Percentiles rank a stretch among this genome's conserved stretches.
phyloP scores from a whole-genome alignment of 2,113 vertebrate species.

The Tragelaphus imberbis region DNA sequence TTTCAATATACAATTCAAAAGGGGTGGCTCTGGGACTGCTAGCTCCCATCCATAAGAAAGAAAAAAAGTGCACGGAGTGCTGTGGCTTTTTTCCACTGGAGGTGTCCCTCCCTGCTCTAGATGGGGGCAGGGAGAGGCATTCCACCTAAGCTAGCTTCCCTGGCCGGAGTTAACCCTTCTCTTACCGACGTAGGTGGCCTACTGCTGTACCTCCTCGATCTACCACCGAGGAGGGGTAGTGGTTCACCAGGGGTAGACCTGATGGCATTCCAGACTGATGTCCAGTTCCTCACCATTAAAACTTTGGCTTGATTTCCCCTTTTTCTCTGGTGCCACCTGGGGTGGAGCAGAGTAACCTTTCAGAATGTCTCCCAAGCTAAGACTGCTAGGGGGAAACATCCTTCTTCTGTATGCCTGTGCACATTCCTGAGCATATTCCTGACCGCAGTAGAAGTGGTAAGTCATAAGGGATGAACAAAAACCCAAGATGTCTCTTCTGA shows the following conservation, averaged over 20 bases:
- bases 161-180: accelerated
- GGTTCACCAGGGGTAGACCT: background rate
- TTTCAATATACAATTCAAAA: background rate
- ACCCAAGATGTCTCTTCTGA: background rate
- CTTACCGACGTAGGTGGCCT: background rate
- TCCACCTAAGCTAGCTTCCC: background rate
- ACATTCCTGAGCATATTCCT: background rate
- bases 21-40: background rate
- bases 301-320: background rate
- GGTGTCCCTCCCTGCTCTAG: background rate
- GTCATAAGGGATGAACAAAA: background rate
- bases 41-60: background rate
- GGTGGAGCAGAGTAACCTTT: background rate
- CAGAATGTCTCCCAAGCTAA: background rate
- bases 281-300: background rate
- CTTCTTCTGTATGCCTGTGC: background rate
- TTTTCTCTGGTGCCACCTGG: background rate
- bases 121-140: background rate
- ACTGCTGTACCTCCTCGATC: background rate
- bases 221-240: background rate
- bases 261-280: background rate
- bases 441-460: background rate
- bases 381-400: background rate
- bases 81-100: background rate
- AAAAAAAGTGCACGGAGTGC: background rate